Percentiles rank a stretch among this genome's conserved stretches.
phyloP scores from a whole-genome alignment of 2,113 vertebrate genomes.

The Mesembrinibis cayennensis region DNA sequence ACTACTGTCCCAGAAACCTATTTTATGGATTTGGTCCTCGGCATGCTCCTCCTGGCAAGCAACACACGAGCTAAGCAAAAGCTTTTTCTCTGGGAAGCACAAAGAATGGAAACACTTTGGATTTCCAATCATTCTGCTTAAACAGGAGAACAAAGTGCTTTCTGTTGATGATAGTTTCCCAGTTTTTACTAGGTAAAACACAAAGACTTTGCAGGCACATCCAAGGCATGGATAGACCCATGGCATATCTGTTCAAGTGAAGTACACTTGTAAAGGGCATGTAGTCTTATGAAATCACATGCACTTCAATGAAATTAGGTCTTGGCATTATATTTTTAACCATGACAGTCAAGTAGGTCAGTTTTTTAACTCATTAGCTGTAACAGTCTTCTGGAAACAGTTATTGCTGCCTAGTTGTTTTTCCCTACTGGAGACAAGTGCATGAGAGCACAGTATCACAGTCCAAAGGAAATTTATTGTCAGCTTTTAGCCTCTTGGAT shows the following conservation, averaged over 20 bases:
- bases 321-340: constrained; percentile 54
- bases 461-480: not conserved
- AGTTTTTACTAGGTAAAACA: not conserved
- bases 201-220: not conserved
- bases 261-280: not conserved
- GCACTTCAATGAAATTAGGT: constrained; percentile 56
- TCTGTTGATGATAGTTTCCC: not conserved
- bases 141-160: not conserved
- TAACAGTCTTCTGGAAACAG: constrained; percentile 8
- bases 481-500: not conserved
- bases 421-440: not conserved
- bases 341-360: constrained; percentile 42
- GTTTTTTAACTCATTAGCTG: constrained; percentile 48
- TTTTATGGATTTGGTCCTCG: constrained; percentile 11
- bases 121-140: not conserved
- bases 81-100: not conserved
- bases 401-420: not conserved
- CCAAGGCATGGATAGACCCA: not conserved
- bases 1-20: constrained; percentile 62
- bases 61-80: not conserved
- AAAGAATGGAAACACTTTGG: not conserved
- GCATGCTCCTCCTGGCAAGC: not conserved
- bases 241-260: not conserved
- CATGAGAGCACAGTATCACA: not conserved
- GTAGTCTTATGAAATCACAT: constrained; percentile 26